Evolutionary conservation across 2,797 vertebrate species (phyloP).

Genomic region (Artibeus jamaicensis): DNA sequence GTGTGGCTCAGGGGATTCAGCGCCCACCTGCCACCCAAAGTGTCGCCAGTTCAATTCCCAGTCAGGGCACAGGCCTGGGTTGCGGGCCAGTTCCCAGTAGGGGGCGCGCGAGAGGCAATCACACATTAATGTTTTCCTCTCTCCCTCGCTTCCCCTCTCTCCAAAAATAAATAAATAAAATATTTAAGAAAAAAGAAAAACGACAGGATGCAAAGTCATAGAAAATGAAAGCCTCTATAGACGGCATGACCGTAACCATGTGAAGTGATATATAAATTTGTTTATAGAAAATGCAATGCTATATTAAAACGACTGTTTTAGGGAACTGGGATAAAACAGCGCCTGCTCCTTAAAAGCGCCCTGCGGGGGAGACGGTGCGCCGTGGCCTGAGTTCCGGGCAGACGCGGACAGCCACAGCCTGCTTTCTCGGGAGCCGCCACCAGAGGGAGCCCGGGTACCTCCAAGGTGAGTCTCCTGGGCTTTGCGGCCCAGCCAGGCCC

Average conservation of each 20-base stretch:
- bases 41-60: too few species aligned
- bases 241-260: too few species aligned
- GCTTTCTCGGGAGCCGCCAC: not conserved
- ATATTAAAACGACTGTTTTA: not conserved
- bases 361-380: not conserved
- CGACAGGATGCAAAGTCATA: not conserved
- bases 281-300: not conserved
- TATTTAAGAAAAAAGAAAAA: not conserved
- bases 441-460: not conserved
- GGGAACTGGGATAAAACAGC: not conserved
- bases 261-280: not conserved
- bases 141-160: too few species aligned
- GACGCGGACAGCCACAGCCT: not conserved
- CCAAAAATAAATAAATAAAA: too few species aligned
- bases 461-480: not conserved
- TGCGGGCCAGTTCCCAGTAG: too few species aligned
- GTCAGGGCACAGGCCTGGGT: too few species aligned
- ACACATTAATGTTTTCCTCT: too few species aligned
- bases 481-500: fast-evolving
- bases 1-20: too few species aligned
- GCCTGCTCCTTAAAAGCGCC: not conserved
- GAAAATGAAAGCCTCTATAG: not conserved
- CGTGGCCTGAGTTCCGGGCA: not conserved
- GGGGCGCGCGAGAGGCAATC: too few species aligned
- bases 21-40: too few species aligned